Evolutionary conservation across 2,113 vertebrate genomes (phyloP).

Genomic region (Azemiops feae): DNA sequence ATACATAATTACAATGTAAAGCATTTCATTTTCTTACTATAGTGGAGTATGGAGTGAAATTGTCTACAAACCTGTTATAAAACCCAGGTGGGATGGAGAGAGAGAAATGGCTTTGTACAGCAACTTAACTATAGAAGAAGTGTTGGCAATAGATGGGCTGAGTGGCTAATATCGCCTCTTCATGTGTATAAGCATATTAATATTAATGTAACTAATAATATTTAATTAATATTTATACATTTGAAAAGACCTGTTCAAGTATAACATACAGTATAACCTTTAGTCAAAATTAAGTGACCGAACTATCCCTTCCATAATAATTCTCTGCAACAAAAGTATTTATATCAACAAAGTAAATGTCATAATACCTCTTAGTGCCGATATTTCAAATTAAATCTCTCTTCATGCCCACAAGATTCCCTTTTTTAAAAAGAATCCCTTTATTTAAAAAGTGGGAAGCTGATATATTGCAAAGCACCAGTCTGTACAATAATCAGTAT

Average conservation of each 20-base stretch:
- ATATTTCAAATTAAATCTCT: neutral
- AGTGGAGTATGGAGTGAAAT: neutral
- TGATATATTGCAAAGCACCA: neutral
- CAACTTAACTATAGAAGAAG: neutral
- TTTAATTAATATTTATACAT: neutral
- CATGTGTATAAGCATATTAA: neutral
- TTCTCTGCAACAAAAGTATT: neutral
- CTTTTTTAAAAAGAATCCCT: neutral
- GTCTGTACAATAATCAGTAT: neutral
- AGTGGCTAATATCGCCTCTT: neutral
- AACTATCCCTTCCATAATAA: neutral
- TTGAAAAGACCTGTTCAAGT: neutral
- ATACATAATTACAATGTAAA: neutral
- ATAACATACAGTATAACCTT: neutral
- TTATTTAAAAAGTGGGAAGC: neutral
- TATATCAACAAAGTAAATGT: neutral
- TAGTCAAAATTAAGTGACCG: neutral
- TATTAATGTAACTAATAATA: neutral
- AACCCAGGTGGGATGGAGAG: neutral
- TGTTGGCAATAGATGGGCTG: neutral
- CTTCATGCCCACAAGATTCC: neutral
- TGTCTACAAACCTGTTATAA: neutral
- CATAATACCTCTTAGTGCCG: neutral
- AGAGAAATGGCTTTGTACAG: too few relatives aligned
- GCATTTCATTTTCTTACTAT: too few relatives aligned